These are phyloP conservation scores for Platorchestia sp. DNA, from an alignment of 1,140 invertebrate species.

Conservation along the genomic window DNA sequence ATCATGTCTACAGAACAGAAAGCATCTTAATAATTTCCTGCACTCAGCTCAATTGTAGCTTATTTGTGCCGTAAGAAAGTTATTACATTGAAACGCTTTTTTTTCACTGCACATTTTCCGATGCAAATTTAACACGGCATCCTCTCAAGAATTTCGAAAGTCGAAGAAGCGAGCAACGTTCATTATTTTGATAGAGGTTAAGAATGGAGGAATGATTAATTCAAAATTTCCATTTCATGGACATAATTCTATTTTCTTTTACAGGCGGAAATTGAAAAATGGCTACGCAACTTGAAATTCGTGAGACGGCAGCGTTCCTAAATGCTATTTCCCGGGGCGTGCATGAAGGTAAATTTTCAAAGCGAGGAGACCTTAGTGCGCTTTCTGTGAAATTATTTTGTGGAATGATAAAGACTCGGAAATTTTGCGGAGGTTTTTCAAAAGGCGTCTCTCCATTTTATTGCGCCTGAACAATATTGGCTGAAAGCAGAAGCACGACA, in stretches of 20 bases:
- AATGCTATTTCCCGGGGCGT: background rate
- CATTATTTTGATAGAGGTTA: background rate
- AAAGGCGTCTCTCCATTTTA: background rate
- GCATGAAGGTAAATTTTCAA: background rate
- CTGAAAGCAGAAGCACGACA: slow-evolving; percentile 34
- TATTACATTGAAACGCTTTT: no score
- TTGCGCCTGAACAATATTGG: slow-evolving; percentile 27
- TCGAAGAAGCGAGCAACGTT: background rate
- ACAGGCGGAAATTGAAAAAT: background rate
- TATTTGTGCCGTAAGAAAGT: no score
- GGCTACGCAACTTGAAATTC: background rate
- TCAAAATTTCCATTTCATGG: background rate
- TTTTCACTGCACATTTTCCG: background rate
- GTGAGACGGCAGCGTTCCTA: background rate
- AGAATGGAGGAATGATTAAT: background rate
- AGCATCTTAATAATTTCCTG: no score
- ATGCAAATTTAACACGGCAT: background rate
- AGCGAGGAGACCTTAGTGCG: background rate
- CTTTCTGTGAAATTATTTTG: background rate
- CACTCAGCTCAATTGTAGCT: no score
- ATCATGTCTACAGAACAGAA: no score
- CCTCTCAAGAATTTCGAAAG: background rate
- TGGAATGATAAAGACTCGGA: background rate
- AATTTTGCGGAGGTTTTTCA: background rate
- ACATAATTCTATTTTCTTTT: background rate